A percentile compares a stretch with the other conserved stretches of the same genome.
Evolutionary conservation across 2,888 invertebrate species (phyloP).

Genomic region (Lordiphosa andalusiaca): DNA sequence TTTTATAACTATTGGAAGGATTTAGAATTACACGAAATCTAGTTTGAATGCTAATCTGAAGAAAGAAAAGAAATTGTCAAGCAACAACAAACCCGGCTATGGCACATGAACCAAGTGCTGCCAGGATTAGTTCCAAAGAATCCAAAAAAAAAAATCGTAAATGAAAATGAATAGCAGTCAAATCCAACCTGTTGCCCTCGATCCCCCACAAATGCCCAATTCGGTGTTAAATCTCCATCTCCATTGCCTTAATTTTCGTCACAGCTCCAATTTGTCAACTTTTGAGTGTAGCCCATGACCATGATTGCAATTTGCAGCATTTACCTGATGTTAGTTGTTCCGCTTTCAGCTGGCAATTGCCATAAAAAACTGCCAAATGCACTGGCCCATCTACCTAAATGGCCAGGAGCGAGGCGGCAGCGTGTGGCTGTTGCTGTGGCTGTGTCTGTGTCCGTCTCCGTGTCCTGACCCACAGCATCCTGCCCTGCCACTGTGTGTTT

Average conservation of each 20-base stretch:
- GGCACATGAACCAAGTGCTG: no score
- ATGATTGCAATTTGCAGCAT: constrained; percentile 32
- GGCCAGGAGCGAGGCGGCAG: constrained; percentile 26
- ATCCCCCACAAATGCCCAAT: no score
- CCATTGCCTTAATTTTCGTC: neutral
- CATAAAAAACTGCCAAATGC: constrained; percentile 70
- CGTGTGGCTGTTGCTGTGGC: constrained; percentile 31
- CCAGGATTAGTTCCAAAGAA: no score
- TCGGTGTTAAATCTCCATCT: neutral
- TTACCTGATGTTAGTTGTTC: constrained; percentile 50
- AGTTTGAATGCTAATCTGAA: no score
- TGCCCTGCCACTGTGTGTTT: constrained; percentile 45
- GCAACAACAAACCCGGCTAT: no score
- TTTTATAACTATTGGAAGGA: no score
- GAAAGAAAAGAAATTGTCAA: no score
- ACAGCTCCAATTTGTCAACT: constrained; percentile 3
- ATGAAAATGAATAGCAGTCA: no score
- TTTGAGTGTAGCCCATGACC: neutral
- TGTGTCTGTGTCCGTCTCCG: constrained; percentile 27
- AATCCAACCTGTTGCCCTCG: no score
- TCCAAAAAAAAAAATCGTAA: no score
- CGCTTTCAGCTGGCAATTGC: constrained; percentile 43
- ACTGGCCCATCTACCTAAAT: constrained; percentile 56
- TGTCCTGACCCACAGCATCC: constrained; percentile 57
- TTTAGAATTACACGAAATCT: no score